Percentiles rank a stretch among this genome's conserved stretches.
These are phyloP conservation scores for Petromus typicus DNA, from an alignment of 2,113 vertebrate genomes.

Conservation along the genomic window DNA sequence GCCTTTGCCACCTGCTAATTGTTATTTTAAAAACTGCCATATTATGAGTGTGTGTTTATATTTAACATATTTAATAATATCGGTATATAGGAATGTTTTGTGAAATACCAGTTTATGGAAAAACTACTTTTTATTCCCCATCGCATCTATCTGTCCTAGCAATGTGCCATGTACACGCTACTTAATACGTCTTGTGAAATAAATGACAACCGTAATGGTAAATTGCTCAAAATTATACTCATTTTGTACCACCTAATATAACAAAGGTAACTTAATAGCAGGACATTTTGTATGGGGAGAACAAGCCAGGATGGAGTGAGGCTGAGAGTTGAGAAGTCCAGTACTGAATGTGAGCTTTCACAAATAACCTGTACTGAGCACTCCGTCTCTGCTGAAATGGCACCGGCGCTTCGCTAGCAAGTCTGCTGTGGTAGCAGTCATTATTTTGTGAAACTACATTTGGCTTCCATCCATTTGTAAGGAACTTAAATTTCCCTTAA, in stretches of 20 bases:
- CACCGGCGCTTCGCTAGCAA: not conserved
- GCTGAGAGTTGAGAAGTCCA: slow-evolving; percentile 28
- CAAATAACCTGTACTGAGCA: not conserved
- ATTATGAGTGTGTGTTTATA: not conserved
- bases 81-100: not conserved
- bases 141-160: not conserved
- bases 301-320: slow-evolving; percentile 13
- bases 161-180: not conserved
- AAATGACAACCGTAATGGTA: not conserved
- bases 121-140: not conserved
- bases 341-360: slow-evolving; percentile 16
- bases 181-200: slow-evolving; percentile 44
- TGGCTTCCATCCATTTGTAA: not conserved
- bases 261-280: slow-evolving; percentile 22
- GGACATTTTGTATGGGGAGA: not conserved
- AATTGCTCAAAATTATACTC: slow-evolving; percentile 49
- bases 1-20: not conserved
- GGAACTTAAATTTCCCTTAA: slow-evolving; percentile 33
- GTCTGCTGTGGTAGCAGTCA: not conserved
- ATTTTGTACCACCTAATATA: slow-evolving; percentile 14
- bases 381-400: not conserved
- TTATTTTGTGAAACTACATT: slow-evolving; percentile 19
- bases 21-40: slow-evolving; percentile 5
- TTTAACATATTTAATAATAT: not conserved
- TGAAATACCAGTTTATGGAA: not conserved